Evolutionary conservation across 2,113 vertebrate species (phyloP), one percentile per base, ranked within the genome.

Genomic region (Zosterops hypoxanthus): DNA sequence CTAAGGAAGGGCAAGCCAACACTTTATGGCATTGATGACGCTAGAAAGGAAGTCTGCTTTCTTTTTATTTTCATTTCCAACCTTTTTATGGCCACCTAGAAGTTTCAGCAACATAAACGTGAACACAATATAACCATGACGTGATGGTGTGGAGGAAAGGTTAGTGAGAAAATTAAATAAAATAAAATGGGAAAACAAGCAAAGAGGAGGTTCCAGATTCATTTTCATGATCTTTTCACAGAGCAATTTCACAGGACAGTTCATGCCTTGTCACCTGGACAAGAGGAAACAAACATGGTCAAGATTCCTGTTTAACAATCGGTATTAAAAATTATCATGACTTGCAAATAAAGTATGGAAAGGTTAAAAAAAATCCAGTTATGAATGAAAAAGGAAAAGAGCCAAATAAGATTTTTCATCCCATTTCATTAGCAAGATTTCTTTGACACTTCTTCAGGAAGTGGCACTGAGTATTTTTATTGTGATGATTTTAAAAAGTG

Each of bases 21-120:
- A 53, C 12, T 34, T 72, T 3, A 69, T 0, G 7, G 34, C 5
- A 1, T 11, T 80, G 33, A 61, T 57, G 25, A 49, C 0, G 0
- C 19, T 21, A n/a, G 5, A 59, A 80, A 70, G n/a, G 14, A 79
- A 87, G 12, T 24, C 34, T 6, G 4, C 4, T 47, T 42, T 41
- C 6, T 2, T 24, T 36, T 18, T 20, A 23, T 66, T 88, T 49
- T 53, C 13, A 85, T 34, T 85, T 14, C 19, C 23, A 65, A 13
- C 5, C 0, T 0, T 23, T 90, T 91, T 80, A 85, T 53, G 39
- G 50, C 59, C 19, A 28, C 26, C 14, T 31, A 12, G 3, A 89
- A 71, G 29, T 63, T 76, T 80, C 60, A 5, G 15, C n/a, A 57
- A 20, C 3, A 0, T 18, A 42, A 42, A 77, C 2, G 1, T 57